Base-by-base conservation (phyloP, 2,113 vertebrate species). In the Tonatia bakeri region DNA sequence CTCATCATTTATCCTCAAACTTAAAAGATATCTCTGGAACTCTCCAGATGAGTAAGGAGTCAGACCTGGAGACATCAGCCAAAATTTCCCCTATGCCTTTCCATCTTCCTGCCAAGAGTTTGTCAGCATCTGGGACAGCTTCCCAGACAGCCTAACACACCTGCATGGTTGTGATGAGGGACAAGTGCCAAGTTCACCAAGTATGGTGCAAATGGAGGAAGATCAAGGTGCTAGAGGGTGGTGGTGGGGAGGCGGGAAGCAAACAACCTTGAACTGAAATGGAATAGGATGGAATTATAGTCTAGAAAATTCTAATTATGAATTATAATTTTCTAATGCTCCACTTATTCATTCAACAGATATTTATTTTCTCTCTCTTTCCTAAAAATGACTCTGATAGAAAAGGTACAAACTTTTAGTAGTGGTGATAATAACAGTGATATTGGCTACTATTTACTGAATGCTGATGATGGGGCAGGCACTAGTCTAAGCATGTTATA, bases 61-160 rank as follows among this genome's bases (percentile, higher is more conserved):
- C 64, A 84, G 64, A 81, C n/a, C 26, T 52, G 59, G 77, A 77
- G 92, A 54, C 4, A 7, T 72, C 45, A 67, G 89, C 80, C 91
- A 94, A 90, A 81, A 77, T 80, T 84, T 73, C 76, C 92, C 90
- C 50, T 83, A 83, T 77, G 67, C 90, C 65, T 94, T 94, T 83
- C 72, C 31, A 56, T 26, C 84, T 67, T 16, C 45, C 50, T 79
- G 92, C 94, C 94, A 97, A 96, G 76, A 56, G 65, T 91, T 83
- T 94, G 83, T 95, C 73, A 87, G 77, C 61, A 22, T 88, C 94
- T 88, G 96, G 95, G 90, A 94, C n/a, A 65, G 80, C 33, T 61
- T 94, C 97, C 94, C 94, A 86, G 86, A n/a, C 16, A 40, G 50
- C 45, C 38, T 40, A 67, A 47, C 96, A 95, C 96, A 97, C 97